These are phyloP conservation scores for Hylyphantes graminicola DNA, from an alignment of 1,140 invertebrate genomes.

Conservation along the genomic window DNA sequence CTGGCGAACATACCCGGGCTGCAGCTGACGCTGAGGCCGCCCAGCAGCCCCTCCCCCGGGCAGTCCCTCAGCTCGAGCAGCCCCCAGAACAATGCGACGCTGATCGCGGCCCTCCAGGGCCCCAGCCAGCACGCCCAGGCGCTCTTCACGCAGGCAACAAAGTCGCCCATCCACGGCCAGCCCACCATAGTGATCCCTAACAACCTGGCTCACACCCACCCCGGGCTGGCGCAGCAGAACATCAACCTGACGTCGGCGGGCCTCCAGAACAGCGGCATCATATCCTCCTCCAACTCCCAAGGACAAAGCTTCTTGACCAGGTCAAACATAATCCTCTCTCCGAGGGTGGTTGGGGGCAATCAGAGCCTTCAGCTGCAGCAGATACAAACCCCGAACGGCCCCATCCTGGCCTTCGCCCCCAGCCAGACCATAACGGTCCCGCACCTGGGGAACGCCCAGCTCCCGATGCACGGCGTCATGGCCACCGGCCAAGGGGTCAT, in stretches of 20 bases:
- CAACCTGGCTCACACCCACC: conserved; percentile 28
- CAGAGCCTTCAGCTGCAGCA: conserved; percentile 68
- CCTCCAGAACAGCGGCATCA: conserved; percentile 42
- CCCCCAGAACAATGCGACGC: conserved; percentile 58
- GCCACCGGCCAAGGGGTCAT: conserved; percentile 55
- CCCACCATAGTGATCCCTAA: conserved; percentile 62
- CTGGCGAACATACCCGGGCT: conserved; percentile 62
- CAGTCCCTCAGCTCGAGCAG: conserved; percentile 17
- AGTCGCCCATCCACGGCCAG: conserved; percentile 52
- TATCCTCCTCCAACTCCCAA: conserved; percentile 40
- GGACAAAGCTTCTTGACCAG: conserved; percentile 36
- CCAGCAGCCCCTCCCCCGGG: conserved; percentile 33
- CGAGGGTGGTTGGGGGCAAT: conserved; percentile 49
- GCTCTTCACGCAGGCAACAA: conserved; percentile 42
- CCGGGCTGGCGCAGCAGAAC: conserved; percentile 22
- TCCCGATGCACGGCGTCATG: conserved; percentile 54
- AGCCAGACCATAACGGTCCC: conserved; percentile 55
- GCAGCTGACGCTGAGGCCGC: conserved; percentile 67
- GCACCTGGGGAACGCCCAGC: conserved; percentile 42
- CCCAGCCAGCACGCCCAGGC: conserved; percentile 60
- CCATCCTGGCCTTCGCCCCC: conserved; percentile 68
- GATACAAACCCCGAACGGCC: conserved; percentile 71
- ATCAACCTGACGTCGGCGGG: conserved; percentile 44
- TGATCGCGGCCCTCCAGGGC: conserved; percentile 62
- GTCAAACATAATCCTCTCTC: conserved; percentile 58